Base-by-base conservation (phyloP, 2,113 vertebrate species). In the Speoplatyrhinus poulsoni region DNA sequence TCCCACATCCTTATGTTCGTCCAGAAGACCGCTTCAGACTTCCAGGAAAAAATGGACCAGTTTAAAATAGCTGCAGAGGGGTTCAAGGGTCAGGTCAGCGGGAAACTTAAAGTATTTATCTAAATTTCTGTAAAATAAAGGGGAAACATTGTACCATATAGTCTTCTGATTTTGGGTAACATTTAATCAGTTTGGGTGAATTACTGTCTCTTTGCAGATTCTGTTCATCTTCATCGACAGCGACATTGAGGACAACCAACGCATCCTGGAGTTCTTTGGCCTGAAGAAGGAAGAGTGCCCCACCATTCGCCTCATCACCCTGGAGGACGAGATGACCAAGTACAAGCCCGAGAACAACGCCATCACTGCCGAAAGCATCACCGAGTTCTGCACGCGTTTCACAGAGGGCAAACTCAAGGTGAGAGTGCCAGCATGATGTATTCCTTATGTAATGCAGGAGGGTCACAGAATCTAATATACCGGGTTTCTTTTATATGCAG, bases 161-260 rank as follows among this genome's bases (percentile, higher is more conserved):
- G 26, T 26, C 26, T 26, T 26, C 26, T 26, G 26, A 26, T 41
- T 41, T 41, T 41, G 36, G 6, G 54, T 8, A 1, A 12, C 46
- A 32, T 46, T 7, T 8, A 26, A 41, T 41, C 36, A 6, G 4
- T 41, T 41, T 41, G 7, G 9, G 9, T 52, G 13, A 59, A 12
- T 12, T 0, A 0, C 46, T 9, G 19, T 6, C 48, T 8, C 50
- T 46, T 65, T 84, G 66, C 83, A 99, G 97, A 98, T 99, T 90
- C 95, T 99, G 67, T 99, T 97, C 89, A 99, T 99, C 89, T 99
- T 96, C 93, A 99, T 99, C 65, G 97, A 99, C 89, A 98, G 97
- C 0, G 95, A 97, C 32, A 89, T 96, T 15, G 83, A 94, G 0
- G 98, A 99, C 90, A 99, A 99, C 92, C 97, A 99, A 90, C 93